A percentile compares a stretch with the other conserved stretches of the same genome.
Conservation (phyloP, 2,113 vertebrate genomes). For the Tonatia bakeri region DNA sequence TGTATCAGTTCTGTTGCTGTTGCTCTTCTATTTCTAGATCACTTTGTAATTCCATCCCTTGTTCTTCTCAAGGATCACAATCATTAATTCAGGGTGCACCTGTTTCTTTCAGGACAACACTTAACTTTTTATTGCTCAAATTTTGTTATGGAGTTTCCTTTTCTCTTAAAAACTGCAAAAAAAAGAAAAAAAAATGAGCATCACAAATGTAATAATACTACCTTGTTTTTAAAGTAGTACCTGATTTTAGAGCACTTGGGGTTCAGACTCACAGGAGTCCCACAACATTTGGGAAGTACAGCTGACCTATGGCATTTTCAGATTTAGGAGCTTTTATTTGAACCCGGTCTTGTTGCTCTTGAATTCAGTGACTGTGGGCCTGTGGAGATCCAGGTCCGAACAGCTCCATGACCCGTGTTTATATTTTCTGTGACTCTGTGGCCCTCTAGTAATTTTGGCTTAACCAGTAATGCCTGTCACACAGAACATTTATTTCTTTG, state of each 20-base stretch:
- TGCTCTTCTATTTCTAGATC: not conserved
- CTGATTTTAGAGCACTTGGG: not conserved
- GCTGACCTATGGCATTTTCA: not conserved
- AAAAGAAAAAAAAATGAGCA: not conserved
- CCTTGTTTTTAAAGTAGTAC: not conserved
- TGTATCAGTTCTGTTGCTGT: not conserved
- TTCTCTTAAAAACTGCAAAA: not conserved
- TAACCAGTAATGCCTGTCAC: not conserved
- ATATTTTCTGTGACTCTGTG: not conserved
- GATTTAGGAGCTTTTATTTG: not conserved
- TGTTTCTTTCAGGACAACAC: not conserved
- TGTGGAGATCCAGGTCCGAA: not conserved
- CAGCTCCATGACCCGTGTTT: not conserved
- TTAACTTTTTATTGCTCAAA: not conserved
- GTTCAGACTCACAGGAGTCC: not conserved
- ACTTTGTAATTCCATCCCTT: not conserved
- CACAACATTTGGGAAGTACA: not conserved
- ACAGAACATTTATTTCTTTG: not conserved
- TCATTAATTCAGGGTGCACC: not conserved
- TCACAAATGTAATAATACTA: not conserved
- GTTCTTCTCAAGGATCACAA: not conserved
- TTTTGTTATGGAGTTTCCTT: not conserved
- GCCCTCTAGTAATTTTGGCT: not conserved
- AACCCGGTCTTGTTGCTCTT: not conserved
- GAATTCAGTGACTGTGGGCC: accelerated